phyloP scores from a whole-genome alignment of 1,140 invertebrate genomes.

The Aphaenogaster rudis region DNA sequence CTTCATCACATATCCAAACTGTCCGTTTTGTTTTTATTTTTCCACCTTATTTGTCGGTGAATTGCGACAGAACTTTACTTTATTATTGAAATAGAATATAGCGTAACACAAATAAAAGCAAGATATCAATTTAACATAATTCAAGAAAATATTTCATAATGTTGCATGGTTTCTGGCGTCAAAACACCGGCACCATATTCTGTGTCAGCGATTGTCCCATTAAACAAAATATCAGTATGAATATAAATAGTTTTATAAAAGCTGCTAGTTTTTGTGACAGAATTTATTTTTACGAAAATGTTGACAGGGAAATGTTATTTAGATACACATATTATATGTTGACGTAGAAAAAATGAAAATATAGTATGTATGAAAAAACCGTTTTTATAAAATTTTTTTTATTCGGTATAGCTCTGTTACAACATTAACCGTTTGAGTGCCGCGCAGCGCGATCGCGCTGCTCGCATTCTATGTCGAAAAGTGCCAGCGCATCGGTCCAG shows the following conservation, averaged over 20 bases:
- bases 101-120: background rate
- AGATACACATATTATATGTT: background rate
- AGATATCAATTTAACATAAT: constrained; percentile 26
- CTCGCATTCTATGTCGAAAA: too few species aligned
- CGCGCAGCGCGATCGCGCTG: too few species aligned
- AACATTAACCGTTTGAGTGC: too few species aligned
- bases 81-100: background rate
- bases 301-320: constrained; percentile 20
- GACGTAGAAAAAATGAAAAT: constrained; percentile 15
- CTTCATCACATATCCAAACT: constrained; percentile 28
- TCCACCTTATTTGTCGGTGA: constrained; percentile 36
- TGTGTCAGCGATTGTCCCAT: constrained; percentile 56
- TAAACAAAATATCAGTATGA: constrained; percentile 44
- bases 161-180: constrained; percentile 34
- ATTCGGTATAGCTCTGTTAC: background rate
- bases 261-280: background rate
- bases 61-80: constrained; percentile 27
- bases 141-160: background rate
- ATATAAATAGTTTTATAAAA: constrained; percentile 20
- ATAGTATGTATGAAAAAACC: background rate
- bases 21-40: constrained; percentile 34
- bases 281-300: constrained; percentile 39
- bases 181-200: constrained; percentile 40
- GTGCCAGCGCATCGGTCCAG: too few species aligned
- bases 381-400: constrained; percentile 8